A percentile compares a stretch with the other conserved stretches of the same genome.
Evolutionary conservation across 2,797 vertebrate genomes (phyloP).

Genomic region (Eulemur rubriventer): DNA sequence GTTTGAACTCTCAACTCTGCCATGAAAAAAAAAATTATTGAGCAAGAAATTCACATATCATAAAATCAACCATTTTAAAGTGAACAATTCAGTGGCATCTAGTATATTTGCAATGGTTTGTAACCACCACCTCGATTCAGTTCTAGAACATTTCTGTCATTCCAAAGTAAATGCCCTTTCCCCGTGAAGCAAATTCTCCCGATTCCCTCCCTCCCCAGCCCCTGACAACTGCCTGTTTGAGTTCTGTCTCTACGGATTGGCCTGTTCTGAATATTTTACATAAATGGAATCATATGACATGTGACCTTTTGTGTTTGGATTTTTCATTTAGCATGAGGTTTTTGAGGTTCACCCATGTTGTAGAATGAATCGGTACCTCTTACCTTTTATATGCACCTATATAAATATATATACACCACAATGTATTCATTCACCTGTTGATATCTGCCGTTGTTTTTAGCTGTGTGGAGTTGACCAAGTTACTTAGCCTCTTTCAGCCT

Average conservation of each 20-base stretch:
- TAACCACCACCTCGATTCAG: neutral
- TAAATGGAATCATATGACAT: neutral
- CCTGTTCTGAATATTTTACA: neutral
- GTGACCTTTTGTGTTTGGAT: neutral
- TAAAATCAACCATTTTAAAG: neutral
- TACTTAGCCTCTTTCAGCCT: neutral
- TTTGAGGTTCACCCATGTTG: neutral
- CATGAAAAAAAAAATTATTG: neutral
- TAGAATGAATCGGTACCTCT: too few relatives aligned
- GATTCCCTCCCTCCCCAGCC: neutral
- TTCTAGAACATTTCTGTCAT: neutral
- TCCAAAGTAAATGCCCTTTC: neutral
- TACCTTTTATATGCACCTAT: neutral
- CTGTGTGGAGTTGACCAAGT: neutral
- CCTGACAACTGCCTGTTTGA: neutral
- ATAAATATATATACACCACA: too few relatives aligned
- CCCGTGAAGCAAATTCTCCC: neutral
- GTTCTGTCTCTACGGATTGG: neutral
- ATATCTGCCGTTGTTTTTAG: neutral
- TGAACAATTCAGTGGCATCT: neutral
- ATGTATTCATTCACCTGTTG: neutral
- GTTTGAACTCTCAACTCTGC: neutral
- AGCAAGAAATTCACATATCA: neutral
- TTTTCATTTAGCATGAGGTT: neutral
- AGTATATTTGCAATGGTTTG: neutral